Conservation (phyloP, 2,113 vertebrate species). For the Sinocyclocheilus anshuiensis region DNA sequence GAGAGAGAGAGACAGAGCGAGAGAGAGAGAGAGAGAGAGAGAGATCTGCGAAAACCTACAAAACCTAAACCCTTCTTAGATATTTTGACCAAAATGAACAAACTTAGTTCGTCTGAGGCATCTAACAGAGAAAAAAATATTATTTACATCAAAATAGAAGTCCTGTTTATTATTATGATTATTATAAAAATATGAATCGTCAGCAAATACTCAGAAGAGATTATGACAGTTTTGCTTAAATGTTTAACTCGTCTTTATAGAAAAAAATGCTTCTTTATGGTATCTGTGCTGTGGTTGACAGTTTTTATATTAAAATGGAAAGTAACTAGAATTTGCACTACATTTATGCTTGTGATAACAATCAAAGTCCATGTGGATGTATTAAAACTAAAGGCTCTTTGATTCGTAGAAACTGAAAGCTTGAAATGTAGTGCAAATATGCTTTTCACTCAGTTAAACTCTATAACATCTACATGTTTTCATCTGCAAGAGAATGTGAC, state of each 20-base stretch:
- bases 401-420: neutral
- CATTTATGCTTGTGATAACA: neutral
- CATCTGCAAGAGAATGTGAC: neutral
- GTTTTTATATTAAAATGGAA: neutral
- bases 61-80: neutral
- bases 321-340: neutral
- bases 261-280: neutral
- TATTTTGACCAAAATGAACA: neutral
- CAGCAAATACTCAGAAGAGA: neutral
- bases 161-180: neutral
- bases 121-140: neutral
- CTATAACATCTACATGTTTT: neutral
- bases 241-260: neutral
- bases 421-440: neutral
- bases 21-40: neutral
- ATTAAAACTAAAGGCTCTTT: neutral
- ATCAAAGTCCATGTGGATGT: neutral
- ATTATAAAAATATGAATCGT: neutral
- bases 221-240: neutral
- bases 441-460: neutral
- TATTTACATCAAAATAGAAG: neutral
- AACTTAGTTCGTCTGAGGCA: neutral
- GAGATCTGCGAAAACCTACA: neutral
- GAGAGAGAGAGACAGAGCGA: neutral
- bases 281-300: neutral